These are phyloP conservation scores for Rhyacophila brunnea DNA, from an alignment of 1,140 invertebrate species.

Conservation along the genomic window DNA sequence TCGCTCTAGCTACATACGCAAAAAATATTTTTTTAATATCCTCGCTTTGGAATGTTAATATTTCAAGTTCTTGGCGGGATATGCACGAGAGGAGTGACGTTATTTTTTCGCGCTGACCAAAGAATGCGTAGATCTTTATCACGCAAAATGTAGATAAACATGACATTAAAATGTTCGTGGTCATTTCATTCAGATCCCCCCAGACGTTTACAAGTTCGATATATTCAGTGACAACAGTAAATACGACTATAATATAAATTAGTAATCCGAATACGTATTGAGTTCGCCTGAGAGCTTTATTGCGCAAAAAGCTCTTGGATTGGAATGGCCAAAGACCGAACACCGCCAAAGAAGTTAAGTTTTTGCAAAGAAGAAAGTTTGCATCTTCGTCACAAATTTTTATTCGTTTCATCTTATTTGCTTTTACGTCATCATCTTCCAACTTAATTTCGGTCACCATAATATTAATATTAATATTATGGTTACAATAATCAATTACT, in stretches of 20 bases:
- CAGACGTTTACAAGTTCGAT: no score
- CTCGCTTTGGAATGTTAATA: conserved; percentile 15
- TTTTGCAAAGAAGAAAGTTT: neutral
- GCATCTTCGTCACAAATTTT: neutral
- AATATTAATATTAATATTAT: no score
- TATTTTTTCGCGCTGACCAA: conserved; percentile 17
- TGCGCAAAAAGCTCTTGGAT: neutral
- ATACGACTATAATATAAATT: neutral
- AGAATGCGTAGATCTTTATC: conserved; percentile 30
- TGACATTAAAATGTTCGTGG: conserved; percentile 25
- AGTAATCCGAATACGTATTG: no score
- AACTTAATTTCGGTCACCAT: no score
- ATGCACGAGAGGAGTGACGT: conserved; percentile 13
- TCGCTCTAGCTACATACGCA: conserved; percentile 11
- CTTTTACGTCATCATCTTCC: no score
- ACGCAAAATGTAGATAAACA: conserved; percentile 24
- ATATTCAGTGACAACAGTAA: neutral
- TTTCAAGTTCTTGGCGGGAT: conserved; percentile 14
- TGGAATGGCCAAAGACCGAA: neutral
- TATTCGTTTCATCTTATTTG: no score
- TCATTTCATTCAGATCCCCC: conserved; percentile 29
- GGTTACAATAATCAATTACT: no score
- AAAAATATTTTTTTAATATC: neutral
- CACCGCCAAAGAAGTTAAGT: neutral
- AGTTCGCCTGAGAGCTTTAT: no score